Evolutionary conservation across 2,888 invertebrate genomes (phyloP).

Genomic region (Mythimna albipuncta): DNA sequence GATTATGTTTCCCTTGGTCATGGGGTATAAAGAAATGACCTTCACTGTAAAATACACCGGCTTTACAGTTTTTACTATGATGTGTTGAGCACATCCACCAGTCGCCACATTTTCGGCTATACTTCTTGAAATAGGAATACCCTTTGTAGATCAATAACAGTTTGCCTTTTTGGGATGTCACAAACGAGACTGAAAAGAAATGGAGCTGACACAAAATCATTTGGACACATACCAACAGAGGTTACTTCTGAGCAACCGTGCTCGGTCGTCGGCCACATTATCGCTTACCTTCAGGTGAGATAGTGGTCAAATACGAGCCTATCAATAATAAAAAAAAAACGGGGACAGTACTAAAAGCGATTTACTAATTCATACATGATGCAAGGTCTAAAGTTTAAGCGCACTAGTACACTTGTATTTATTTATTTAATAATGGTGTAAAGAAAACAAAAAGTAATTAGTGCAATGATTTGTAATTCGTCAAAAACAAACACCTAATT

Average conservation of each 20-base stretch:
- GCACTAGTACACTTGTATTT: too few relatives aligned
- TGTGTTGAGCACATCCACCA: conserved; percentile 27
- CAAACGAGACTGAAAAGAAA: conserved; percentile 1
- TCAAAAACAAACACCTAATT: conserved; percentile 15
- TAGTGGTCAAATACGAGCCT: too few relatives aligned
- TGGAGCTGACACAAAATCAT: too few relatives aligned
- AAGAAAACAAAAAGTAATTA: conserved; percentile 18
- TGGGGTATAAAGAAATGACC: neutral
- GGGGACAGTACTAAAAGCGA: too few relatives aligned
- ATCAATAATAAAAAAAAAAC: too few relatives aligned
- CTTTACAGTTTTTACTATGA: conserved; percentile 22
- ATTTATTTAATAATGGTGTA: neutral
- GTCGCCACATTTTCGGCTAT: neutral
- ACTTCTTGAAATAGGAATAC: conserved; percentile 17
- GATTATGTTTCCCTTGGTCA: neutral
- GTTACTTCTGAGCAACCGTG: too few relatives aligned
- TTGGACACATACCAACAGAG: too few relatives aligned
- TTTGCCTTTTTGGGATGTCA: conserved; percentile 1
- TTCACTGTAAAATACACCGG: neutral
- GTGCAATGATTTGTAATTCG: conserved; percentile 20
- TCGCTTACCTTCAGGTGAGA: too few relatives aligned
- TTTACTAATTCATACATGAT: too few relatives aligned
- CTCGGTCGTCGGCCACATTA: too few relatives aligned
- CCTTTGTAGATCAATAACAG: conserved; percentile 9
- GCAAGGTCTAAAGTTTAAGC: too few relatives aligned